Evolutionary conservation across 2,797 vertebrate genomes (phyloP).

Genomic region (Acestrorhynchus altus): DNA sequence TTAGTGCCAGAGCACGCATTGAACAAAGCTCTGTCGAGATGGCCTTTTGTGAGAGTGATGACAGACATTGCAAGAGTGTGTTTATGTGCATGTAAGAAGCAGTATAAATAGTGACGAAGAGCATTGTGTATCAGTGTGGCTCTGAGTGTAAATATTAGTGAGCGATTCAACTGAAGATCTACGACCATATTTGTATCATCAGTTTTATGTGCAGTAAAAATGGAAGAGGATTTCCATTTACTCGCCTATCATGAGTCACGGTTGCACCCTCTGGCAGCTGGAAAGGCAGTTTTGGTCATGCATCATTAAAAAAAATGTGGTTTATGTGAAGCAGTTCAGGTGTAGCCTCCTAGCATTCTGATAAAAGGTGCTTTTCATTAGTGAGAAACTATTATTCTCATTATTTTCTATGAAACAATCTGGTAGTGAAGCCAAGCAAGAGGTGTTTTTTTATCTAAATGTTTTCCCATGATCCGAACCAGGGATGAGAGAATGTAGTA

Average conservation of each 20-base stretch:
- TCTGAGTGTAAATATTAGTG: slow-evolving; percentile 33
- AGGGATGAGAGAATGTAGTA: background rate
- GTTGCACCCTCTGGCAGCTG: slow-evolving; percentile 2
- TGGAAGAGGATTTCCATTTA: slow-evolving; percentile 14
- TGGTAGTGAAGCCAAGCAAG: background rate
- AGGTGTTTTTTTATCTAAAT: background rate
- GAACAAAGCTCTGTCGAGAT: slow-evolving; percentile 4
- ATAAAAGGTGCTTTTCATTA: slow-evolving; percentile 28
- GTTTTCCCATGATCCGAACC: background rate
- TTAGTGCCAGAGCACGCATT: slow-evolving; percentile 17
- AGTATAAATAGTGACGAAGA: slow-evolving; percentile 5
- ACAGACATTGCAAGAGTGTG: slow-evolving; percentile 42
- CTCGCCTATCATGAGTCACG: slow-evolving; percentile 24
- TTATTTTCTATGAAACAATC: background rate
- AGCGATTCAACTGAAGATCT: slow-evolving; percentile 18
- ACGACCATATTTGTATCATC: slow-evolving; percentile 9
- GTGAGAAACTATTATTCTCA: background rate
- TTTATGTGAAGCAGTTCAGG: slow-evolving; percentile 14
- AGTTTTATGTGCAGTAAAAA: slow-evolving; percentile 28
- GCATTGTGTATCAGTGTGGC: slow-evolving; percentile 34
- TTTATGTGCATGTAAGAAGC: slow-evolving; percentile 28
- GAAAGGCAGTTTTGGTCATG: slow-evolving; percentile 20
- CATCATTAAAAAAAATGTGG: slow-evolving; percentile 8
- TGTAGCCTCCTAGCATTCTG: slow-evolving; percentile 1
- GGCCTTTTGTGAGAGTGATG: slow-evolving; percentile 36